Evolutionary conservation across 2,888 invertebrate genomes (phyloP).

Genomic region (Tetragonisca angustula): DNA sequence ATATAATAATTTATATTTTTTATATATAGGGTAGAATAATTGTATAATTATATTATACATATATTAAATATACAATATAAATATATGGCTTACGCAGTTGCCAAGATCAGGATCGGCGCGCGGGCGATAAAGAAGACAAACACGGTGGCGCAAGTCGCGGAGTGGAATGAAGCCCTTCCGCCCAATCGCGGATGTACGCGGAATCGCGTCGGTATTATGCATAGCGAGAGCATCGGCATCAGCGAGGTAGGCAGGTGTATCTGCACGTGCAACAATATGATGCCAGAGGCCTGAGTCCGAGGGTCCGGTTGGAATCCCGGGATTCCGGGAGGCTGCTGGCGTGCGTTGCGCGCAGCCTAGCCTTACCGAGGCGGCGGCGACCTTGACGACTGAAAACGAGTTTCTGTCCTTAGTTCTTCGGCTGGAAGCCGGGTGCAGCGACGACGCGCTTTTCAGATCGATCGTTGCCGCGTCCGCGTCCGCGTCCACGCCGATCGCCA

Average conservation of each 20-base stretch:
- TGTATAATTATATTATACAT: too few species aligned
- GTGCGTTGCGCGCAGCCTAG: conserved; percentile 34
- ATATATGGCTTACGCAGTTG: too few species aligned
- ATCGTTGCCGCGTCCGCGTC: conserved; percentile 60
- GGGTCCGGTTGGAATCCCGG: conserved; percentile 71
- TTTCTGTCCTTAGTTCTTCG: conserved; percentile 71
- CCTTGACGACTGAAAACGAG: conserved; percentile 75
- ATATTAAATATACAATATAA: too few species aligned
- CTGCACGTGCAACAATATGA: conserved; percentile 68
- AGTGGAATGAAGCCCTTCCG: not conserved
- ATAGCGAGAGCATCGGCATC: conserved; percentile 29
- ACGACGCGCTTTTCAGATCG: conserved; percentile 68
- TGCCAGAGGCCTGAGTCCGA: conserved; percentile 52
- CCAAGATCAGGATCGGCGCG: too few species aligned
- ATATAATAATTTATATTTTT: too few species aligned
- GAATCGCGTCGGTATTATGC: conserved; percentile 45
- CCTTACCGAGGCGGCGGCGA: conserved; percentile 67
- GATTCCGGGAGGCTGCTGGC: conserved; percentile 67
- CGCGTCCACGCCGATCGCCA: conserved; percentile 65
- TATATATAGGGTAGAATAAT: too few species aligned
- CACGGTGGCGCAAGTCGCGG: not conserved
- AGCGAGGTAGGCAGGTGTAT: conserved; percentile 65
- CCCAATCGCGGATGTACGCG: not conserved
- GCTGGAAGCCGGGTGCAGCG: conserved; percentile 31
- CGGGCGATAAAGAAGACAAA: too few species aligned